Evolutionary conservation across 2,888 invertebrate species (phyloP).

Genomic region (Rhagonycha fulva): DNA sequence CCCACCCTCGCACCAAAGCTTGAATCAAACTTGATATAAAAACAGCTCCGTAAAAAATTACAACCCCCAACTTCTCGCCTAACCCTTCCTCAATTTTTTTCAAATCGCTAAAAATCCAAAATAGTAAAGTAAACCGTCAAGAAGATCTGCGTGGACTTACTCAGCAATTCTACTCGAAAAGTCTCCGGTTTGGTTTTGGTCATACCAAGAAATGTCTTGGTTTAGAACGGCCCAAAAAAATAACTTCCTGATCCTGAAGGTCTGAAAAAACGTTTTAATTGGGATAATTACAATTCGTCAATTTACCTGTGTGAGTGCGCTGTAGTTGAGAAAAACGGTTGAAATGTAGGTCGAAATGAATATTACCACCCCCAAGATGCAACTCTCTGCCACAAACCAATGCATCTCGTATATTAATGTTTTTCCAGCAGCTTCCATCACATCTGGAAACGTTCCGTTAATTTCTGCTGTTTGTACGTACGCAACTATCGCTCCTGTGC

Average conservation of each 20-base stretch:
- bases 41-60: constrained; percentile 70
- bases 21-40: constrained; percentile 72
- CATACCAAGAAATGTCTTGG: too few species aligned
- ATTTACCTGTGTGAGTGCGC: constrained; percentile 70
- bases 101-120: too few species aligned
- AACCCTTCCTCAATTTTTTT: too few species aligned
- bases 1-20: constrained; percentile 79
- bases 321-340: constrained; percentile 70
- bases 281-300: too few species aligned
- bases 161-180: too few species aligned
- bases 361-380: constrained; percentile 63
- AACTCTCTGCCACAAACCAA: constrained; percentile 65
- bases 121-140: neutral
- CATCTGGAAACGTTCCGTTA: neutral
- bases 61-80: constrained; percentile 59
- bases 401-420: constrained; percentile 58
- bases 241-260: too few species aligned
- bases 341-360: constrained; percentile 67
- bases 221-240: too few species aligned
- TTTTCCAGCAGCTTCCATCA: constrained; percentile 47
- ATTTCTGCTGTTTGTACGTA: constrained; percentile 32
- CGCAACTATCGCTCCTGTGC: constrained; percentile 63
- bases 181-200: too few species aligned
- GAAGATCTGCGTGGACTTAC: too few species aligned
- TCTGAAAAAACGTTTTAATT: too few species aligned